Conservation (phyloP, 2,888 invertebrate genomes). For the Bembecia ichneumoniformis region DNA sequence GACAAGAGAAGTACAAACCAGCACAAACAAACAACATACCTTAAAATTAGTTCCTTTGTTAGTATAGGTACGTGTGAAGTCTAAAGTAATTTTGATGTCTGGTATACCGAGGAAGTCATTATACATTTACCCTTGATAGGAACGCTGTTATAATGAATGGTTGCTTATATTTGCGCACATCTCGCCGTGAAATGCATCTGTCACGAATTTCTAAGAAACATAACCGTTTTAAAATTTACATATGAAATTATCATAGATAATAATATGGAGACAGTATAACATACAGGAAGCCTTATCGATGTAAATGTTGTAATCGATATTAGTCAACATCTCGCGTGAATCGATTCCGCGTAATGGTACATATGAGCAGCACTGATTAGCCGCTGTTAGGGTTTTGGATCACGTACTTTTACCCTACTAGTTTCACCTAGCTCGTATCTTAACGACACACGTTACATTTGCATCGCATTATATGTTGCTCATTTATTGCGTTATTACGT, state of each 20-base stretch:
- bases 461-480: conserved; percentile 47
- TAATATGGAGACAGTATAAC: conserved; percentile 30
- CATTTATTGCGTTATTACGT: conserved; percentile 46
- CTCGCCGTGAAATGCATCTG: neutral
- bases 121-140: neutral
- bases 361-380: conserved; percentile 50
- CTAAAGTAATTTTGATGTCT: too few relatives aligned
- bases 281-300: conserved; percentile 42
- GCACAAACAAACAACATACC: too few relatives aligned
- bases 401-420: conserved; percentile 31
- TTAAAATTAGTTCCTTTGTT: too few relatives aligned
- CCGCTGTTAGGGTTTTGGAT: conserved; percentile 35
- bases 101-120: neutral
- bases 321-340: conserved; percentile 45
- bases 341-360: conserved; percentile 53
- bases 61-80: too few relatives aligned
- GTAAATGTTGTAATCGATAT: conserved; percentile 59
- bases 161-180: too few relatives aligned
- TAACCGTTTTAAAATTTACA: conserved; percentile 40
- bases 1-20: too few relatives aligned
- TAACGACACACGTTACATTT: conserved; percentile 43
- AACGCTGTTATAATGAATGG: neutral
- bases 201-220: neutral
- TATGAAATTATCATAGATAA: conserved; percentile 50
- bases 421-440: conserved; percentile 27